Conservation (phyloP, 2,113 vertebrate genomes). For the Pedionomus torquatus region DNA sequence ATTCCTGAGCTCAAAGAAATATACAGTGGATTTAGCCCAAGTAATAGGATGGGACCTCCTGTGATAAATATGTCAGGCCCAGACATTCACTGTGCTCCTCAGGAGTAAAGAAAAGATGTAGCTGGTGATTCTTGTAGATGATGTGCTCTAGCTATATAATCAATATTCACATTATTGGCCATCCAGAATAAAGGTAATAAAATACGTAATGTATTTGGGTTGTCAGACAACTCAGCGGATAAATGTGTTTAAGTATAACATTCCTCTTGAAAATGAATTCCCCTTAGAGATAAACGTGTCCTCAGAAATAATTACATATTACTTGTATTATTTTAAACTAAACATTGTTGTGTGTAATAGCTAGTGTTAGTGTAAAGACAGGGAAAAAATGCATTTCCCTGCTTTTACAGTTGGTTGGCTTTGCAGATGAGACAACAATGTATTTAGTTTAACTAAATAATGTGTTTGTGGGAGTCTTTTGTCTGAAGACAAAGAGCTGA, state of each 20-base stretch:
- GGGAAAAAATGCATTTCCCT: background rate
- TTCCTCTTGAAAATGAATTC: background rate
- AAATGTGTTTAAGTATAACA: background rate
- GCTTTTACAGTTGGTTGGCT: background rate
- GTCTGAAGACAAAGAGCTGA: background rate
- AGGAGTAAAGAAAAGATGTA: background rate
- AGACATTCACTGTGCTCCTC: background rate
- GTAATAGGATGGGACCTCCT: background rate
- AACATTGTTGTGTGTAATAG: background rate
- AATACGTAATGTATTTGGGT: background rate
- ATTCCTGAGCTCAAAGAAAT: background rate
- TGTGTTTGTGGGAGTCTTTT: background rate
- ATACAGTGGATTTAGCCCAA: background rate
- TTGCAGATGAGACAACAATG: background rate
- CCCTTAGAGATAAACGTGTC: background rate
- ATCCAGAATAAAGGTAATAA: background rate
- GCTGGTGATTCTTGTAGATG: background rate
- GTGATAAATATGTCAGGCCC: background rate
- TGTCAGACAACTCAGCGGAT: background rate
- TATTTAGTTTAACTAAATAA: background rate
- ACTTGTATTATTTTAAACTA: slow-evolving; percentile 7
- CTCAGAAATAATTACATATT: background rate
- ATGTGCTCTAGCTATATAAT: background rate
- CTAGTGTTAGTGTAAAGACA: background rate
- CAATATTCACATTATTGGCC: background rate